phyloP scores from a whole-genome alignment of 2,888 invertebrate species.

The Catocala sponsa region DNA sequence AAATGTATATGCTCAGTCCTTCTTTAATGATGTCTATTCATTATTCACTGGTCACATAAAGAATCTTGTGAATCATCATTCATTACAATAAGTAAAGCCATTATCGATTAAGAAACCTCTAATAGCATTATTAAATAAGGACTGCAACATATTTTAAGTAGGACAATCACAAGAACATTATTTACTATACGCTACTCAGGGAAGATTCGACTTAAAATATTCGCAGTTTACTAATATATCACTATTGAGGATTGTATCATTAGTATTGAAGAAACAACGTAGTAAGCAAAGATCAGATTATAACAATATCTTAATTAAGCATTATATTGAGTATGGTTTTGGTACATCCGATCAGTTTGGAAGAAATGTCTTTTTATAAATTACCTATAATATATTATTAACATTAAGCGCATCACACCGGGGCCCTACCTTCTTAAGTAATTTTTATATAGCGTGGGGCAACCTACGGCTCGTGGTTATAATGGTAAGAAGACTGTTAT shows the following conservation, averaged over 20 bases:
- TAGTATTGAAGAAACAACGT: neutral
- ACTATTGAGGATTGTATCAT: constrained; percentile 1
- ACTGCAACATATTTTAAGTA: constrained; percentile 9
- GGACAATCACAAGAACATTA: constrained; percentile 3
- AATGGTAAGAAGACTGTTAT: no score
- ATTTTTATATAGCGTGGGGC: no score
- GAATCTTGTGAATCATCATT: no score
- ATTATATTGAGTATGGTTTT: neutral
- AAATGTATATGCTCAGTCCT: neutral
- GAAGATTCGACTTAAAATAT: constrained; percentile 11
- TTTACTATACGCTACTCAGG: constrained; percentile 2
- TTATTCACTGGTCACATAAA: no score
- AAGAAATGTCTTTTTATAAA: constrained; percentile 1
- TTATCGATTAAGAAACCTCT: no score
- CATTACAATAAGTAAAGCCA: no score
- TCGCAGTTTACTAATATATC: neutral
- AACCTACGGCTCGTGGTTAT: no score
- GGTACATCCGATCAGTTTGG: neutral
- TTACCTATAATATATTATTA: neutral
- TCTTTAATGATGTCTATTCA: neutral
- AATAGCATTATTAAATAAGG: constrained; percentile 3
- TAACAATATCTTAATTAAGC: neutral
- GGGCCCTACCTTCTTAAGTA: neutral
- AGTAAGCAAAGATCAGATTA: neutral
- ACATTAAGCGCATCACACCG: constrained; percentile 5